phyloP scores from a whole-genome alignment of 1,140 invertebrate genomes.

The Temnothorax longispinosus region DNA sequence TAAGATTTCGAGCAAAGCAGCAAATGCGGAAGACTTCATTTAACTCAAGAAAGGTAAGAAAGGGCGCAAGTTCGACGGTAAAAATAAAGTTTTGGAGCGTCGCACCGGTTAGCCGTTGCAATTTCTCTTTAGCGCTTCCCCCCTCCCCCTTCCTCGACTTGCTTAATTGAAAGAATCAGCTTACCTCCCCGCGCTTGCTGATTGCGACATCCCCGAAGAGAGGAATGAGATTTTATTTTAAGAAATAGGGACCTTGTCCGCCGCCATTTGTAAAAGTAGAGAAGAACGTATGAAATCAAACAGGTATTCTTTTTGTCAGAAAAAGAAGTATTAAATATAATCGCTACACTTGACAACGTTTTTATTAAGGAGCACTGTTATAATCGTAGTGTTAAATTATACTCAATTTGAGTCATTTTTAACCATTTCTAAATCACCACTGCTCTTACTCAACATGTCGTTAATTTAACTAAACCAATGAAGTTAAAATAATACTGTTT shows the following conservation, averaged over 20 bases:
- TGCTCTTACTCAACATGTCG: too few species aligned
- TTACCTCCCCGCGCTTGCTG: neutral
- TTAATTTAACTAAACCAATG: too few species aligned
- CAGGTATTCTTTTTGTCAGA: neutral
- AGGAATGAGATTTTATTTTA: slow-evolving; percentile 10
- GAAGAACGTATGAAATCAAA: neutral
- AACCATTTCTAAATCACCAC: too few species aligned
- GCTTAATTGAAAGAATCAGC: slow-evolving; percentile 39
- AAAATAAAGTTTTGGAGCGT: slow-evolving; percentile 38
- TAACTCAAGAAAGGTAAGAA: slow-evolving; percentile 8
- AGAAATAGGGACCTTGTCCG: neutral
- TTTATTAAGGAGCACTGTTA: neutral
- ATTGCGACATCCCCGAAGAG: slow-evolving; percentile 8
- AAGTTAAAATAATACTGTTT: too few species aligned
- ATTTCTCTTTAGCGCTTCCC: slow-evolving; percentile 12
- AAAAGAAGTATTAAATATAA: neutral
- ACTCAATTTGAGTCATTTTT: too few species aligned
- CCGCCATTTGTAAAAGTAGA: neutral
- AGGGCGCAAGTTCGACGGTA: neutral
- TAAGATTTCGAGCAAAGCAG: slow-evolving; percentile 26
- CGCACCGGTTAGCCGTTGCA: slow-evolving; percentile 4
- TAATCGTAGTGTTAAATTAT: too few species aligned
- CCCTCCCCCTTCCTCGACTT: neutral
- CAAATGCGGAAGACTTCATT: slow-evolving; percentile 9
- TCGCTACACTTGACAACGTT: neutral